Conservation (phyloP, 2,888 invertebrate species). For the Neoitamus cyanurus region DNA sequence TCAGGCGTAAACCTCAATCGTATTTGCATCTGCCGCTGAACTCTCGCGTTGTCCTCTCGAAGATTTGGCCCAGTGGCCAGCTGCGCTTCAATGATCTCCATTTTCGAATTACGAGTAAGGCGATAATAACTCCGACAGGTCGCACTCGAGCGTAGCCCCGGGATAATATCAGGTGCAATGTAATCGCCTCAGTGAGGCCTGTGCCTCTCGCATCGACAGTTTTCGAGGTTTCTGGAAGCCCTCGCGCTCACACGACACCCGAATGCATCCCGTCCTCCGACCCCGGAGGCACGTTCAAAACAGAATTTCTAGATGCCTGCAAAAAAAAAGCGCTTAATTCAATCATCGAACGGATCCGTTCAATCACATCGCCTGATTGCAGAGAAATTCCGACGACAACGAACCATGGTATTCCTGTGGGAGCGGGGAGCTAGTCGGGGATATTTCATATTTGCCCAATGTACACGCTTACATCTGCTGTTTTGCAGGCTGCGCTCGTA, state of each 20-base stretch:
- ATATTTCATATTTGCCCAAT: constrained; percentile 35
- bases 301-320: not conserved
- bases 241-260: not conserved
- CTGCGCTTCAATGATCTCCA: not conserved
- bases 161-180: not conserved
- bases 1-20: too few species aligned
- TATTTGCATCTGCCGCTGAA: too few species aligned
- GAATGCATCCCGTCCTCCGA: not conserved
- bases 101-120: not conserved
- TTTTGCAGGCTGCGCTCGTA: not conserved
- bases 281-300: not conserved
- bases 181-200: too few species aligned
- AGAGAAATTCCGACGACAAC: constrained; percentile 31
- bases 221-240: not conserved
- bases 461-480: constrained; percentile 20
- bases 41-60: too few species aligned
- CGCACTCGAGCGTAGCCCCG: not conserved
- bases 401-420: not conserved
- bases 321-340: constrained; percentile 31
- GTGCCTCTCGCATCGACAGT: not conserved
- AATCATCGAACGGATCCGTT: constrained; percentile 37
- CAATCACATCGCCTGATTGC: constrained; percentile 37
- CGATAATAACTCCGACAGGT: not conserved
- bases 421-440: not conserved
- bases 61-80: too few species aligned